Evolutionary conservation across 2,888 invertebrate species (phyloP).

Genomic region (Eupithecia vulgata): DNA sequence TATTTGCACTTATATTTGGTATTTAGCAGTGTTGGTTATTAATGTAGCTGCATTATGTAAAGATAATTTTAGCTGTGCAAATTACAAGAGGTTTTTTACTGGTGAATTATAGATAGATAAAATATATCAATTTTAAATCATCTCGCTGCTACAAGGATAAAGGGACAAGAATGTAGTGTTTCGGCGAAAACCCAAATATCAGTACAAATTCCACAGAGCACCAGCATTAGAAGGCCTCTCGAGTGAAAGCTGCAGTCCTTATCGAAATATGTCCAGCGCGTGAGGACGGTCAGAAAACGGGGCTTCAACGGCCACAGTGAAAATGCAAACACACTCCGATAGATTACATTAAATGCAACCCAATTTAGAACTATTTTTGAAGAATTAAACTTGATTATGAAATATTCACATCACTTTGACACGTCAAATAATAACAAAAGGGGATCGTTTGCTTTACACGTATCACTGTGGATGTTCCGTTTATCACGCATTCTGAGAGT

Average conservation of each 20-base stretch:
- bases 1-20: constrained; percentile 11
- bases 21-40: too few species aligned
- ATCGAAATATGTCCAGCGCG: constrained; percentile 5
- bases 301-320: not conserved
- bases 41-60: not conserved
- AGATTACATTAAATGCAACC: constrained; percentile 6
- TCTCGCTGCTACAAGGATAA: too few species aligned
- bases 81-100: not conserved
- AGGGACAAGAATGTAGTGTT: not conserved
- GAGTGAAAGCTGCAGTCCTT: constrained; percentile 31
- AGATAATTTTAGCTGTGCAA: not conserved
- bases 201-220: constrained; percentile 5
- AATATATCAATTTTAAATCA: too few species aligned
- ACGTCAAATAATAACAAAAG: not conserved
- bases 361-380: not conserved
- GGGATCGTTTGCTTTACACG: not conserved
- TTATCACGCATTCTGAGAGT: constrained; percentile 35
- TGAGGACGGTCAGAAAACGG: not conserved
- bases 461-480: constrained; percentile 1
- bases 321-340: not conserved
- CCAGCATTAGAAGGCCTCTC: constrained; percentile 19
- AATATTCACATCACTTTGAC: not conserved
- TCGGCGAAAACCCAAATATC: not conserved
- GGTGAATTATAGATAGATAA: not conserved
- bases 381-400: not conserved